These are phyloP conservation scores for Corvus hawaiiensis DNA, from an alignment of 2,113 vertebrate genomes.

Conservation along the genomic window DNA sequence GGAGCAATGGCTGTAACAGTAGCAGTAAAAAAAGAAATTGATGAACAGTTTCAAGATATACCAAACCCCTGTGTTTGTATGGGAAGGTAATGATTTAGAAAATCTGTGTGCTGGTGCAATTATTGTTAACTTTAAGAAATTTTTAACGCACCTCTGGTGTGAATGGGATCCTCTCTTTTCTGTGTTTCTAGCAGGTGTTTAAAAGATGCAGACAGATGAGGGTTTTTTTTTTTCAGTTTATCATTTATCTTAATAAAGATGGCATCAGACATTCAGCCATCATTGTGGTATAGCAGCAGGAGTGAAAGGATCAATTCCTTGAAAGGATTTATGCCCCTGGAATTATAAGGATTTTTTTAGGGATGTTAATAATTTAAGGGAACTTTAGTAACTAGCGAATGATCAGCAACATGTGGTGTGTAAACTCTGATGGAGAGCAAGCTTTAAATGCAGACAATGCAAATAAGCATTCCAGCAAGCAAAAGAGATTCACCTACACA, in stretches of 20 bases:
- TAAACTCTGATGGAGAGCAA: not conserved
- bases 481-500: not conserved
- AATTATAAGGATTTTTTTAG: not conserved
- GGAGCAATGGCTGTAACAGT: not conserved
- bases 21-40: not conserved
- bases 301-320: conserved; percentile 12
- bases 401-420: conserved; percentile 49
- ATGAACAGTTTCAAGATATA: not conserved
- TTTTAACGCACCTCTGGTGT: conserved; percentile 22
- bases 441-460: conserved; percentile 8
- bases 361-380: conserved; percentile 2
- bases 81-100: conserved; percentile 68
- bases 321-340: not conserved
- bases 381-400: not conserved
- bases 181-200: conserved; percentile 63
- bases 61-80: conserved; percentile 33
- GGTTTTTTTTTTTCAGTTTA: not conserved
- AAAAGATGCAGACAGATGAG: not conserved
- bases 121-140: conserved; percentile 64
- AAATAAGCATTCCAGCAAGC: not conserved
- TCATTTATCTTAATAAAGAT: conserved; percentile 18
- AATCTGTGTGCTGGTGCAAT: conserved; percentile 59
- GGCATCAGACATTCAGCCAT: not conserved
- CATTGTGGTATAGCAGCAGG: not conserved
- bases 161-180: conserved; percentile 54